Percentiles rank a stretch among this genome's conserved stretches.
phyloP scores from a whole-genome alignment of 2,888 invertebrate species.

The Drosophila paramelanica region DNA sequence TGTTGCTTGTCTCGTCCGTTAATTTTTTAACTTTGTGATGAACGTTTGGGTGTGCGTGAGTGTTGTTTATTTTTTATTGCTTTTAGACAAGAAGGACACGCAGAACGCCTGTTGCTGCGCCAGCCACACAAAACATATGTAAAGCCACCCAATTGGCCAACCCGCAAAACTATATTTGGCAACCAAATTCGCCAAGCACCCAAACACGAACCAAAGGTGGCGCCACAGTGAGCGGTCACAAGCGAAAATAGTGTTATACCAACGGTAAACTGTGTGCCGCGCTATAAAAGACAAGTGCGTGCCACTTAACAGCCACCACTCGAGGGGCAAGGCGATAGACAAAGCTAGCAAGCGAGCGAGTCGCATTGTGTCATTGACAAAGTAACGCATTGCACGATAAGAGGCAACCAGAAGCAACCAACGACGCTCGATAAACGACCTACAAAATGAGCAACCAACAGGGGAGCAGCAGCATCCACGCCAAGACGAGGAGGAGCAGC shows the following conservation, averaged over 20 bases:
- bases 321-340: constrained; percentile 9
- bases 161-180: constrained; percentile 16
- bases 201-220: constrained; percentile 5
- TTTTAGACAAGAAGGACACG: constrained; percentile 6
- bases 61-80: constrained; percentile 41
- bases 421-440: constrained; percentile 51
- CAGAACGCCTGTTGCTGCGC: constrained; percentile 2
- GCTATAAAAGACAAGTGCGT: constrained; percentile 64
- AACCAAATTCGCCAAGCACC: constrained; percentile 11
- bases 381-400: constrained; percentile 60
- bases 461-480: constrained; percentile 4
- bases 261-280: constrained; percentile 49
- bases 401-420: constrained; percentile 33
- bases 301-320: constrained; percentile 60
- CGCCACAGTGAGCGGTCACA: constrained; percentile 8
- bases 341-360: constrained; percentile 14
- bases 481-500: constrained; percentile 2
- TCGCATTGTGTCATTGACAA: constrained; percentile 50
- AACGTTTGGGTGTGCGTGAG: constrained; percentile 9
- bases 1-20: constrained; percentile 20
- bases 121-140: constrained; percentile 13
- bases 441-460: constrained; percentile 57
- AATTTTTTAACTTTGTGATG: constrained; percentile 31
- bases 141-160: constrained; percentile 3
- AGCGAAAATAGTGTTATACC: constrained; percentile 23